Evolutionary conservation across 2,797 vertebrate species (phyloP).

Genomic region (Cuculus canorus): DNA sequence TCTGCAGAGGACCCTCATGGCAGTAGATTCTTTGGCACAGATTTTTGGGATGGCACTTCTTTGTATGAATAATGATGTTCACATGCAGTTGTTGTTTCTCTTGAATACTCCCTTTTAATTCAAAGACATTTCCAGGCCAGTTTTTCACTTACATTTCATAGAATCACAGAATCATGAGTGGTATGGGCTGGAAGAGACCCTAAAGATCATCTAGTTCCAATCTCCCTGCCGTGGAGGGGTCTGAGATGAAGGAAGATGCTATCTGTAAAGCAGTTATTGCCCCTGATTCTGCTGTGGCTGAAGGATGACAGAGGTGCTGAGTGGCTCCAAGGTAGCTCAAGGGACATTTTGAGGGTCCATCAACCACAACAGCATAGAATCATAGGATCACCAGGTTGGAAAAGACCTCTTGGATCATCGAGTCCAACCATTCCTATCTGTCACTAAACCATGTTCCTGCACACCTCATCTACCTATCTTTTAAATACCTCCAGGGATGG

Average conservation of each 20-base stretch:
- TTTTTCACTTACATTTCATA: not conserved
- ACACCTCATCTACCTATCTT: too few species aligned
- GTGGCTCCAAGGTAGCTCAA: not conserved
- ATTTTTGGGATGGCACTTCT: not conserved
- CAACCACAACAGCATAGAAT: fast-evolving
- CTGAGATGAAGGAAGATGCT: not conserved
- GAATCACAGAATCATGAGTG: too few species aligned
- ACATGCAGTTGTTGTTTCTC: not conserved
- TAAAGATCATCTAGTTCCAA: too few species aligned
- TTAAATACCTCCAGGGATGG: too few species aligned
- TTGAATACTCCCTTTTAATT: not conserved
- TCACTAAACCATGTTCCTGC: too few species aligned
- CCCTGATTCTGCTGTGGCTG: not conserved
- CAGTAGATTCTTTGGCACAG: not conserved
- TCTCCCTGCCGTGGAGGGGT: too few species aligned
- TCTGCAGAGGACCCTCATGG: not conserved
- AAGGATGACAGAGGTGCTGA: not conserved
- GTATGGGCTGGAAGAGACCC: too few species aligned
- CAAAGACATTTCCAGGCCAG: not conserved
- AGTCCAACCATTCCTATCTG: too few species aligned
- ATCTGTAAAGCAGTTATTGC: not conserved
- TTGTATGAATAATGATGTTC: not conserved
- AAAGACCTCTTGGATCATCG: too few species aligned
- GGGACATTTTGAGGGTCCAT: not conserved
- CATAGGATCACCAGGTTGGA: too few species aligned